Percentiles rank a stretch among this genome's conserved stretches.
Conservation (phyloP, 2,888 invertebrate genomes). For the Auanema sp. region DNA sequence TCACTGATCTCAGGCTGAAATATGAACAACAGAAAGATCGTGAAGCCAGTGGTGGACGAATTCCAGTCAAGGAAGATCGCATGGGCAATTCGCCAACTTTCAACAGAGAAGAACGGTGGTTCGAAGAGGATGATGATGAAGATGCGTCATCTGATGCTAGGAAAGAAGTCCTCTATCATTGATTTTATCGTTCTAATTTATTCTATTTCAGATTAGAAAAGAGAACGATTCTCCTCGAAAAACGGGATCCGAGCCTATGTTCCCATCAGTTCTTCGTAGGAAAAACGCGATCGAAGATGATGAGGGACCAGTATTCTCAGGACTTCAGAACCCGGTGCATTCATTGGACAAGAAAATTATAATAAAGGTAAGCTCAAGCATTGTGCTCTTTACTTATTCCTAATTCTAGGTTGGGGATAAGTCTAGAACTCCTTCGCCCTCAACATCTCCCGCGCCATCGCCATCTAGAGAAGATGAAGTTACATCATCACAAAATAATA, state of each 20-base stretch:
- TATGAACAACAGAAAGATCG: slow-evolving; percentile 45
- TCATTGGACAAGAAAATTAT: slow-evolving; percentile 36
- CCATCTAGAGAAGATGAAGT: slow-evolving; percentile 43
- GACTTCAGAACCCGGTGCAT: slow-evolving; percentile 7
- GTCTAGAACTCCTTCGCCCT: slow-evolving; percentile 28
- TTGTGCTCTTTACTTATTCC: not conserved
- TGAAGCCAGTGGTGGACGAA: slow-evolving; percentile 15
- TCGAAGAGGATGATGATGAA: slow-evolving; percentile 57
- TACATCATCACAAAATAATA: slow-evolving; percentile 37
- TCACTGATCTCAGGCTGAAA: slow-evolving; percentile 66
- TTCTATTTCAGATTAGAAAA: slow-evolving; percentile 1
- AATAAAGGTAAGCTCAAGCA: slow-evolving; percentile 30
- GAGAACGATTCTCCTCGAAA: slow-evolving; percentile 37
- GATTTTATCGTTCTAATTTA: slow-evolving; percentile 3
- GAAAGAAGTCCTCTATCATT: slow-evolving; percentile 20
- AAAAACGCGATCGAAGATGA: slow-evolving; percentile 42
- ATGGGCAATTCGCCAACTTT: not conserved
- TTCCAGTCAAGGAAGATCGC: not conserved
- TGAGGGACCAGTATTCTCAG: slow-evolving; percentile 28
- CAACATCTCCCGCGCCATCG: slow-evolving; percentile 29
- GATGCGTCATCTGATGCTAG: slow-evolving; percentile 19
- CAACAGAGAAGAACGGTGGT: slow-evolving; percentile 56
- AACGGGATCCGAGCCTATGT: slow-evolving; percentile 54
- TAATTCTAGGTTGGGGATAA: slow-evolving; percentile 3
- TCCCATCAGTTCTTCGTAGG: slow-evolving; percentile 47